Base-by-base conservation (phyloP, 2,113 vertebrate genomes). In the Melanostigma gelatinosum region DNA sequence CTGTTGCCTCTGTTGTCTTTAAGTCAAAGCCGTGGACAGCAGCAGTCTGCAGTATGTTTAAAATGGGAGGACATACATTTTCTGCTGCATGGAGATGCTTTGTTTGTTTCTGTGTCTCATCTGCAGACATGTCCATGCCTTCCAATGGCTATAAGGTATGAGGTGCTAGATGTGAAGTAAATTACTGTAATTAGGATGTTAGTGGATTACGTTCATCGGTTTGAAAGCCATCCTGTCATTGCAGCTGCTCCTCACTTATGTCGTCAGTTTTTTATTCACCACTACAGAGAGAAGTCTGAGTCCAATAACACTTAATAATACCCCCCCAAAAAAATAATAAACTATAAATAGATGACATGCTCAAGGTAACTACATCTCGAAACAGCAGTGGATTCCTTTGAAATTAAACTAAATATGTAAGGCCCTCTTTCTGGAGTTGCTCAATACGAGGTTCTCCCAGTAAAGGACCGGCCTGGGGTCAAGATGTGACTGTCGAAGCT, bases 1-100 rank as follows among this genome's bases (percentile, higher is more conserved):
- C 83, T 83, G 64, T 65, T 88, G 84, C 44, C 46, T 68, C 76
- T 89, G 83, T 87, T 86, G 87, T 88, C 86, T 90, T 89, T 80
- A 76, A 89, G 80, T 77, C 65, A 77, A 58, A 85, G 74, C 65
- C 75, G 60, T 34, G 24, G 72, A 82, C 46, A 80, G 62, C 57
- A 72, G 71, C 65, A 79, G 88, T 75, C 38, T 66, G 63, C 20
- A 42, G 18, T 40, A 36, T 68, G 54, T 22, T 27, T 10, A 40
- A 38, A 65, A 70, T 34, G 24, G 55, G 13, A 48, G 13, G n/a
- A 73, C 4, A 6, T 44, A 36, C 24, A 54, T 66, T 60, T 74
- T 68, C 48, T 66, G 58, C 42, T 64, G 42, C 66, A 9, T 18
- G 6, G 65, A 78, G 80, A 65, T 79, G 50, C 68, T 65, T 75